Conservation (phyloP, 2,888 invertebrate genomes). For the Limnephilus lunatus region DNA sequence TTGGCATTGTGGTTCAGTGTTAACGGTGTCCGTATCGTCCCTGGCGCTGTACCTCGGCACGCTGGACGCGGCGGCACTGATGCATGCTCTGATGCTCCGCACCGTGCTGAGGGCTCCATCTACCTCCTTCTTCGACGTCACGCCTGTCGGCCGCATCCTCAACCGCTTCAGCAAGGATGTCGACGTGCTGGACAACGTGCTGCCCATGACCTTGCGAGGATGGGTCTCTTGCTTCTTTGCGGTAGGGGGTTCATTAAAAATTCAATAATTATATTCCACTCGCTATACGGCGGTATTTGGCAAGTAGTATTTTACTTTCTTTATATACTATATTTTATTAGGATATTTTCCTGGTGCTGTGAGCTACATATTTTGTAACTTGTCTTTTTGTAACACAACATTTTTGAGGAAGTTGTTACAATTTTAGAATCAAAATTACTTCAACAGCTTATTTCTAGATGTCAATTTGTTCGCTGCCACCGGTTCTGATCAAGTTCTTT, state of each 20-base stretch:
- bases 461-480: neutral
- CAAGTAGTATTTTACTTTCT: neutral
- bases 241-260: constrained; percentile 72
- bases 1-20: constrained; percentile 74
- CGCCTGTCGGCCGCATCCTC: constrained; percentile 87
- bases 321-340: no score
- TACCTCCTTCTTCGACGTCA: constrained; percentile 88
- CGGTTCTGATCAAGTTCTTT: no score
- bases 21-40: constrained; percentile 82
- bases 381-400: neutral
- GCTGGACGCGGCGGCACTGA: constrained; percentile 79
- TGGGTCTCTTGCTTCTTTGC: constrained; percentile 83
- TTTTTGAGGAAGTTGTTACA: neutral
- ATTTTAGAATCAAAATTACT: neutral
- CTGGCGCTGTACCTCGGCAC: constrained; percentile 83
- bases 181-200: constrained; percentile 83
- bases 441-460: neutral
- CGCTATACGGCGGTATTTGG: neutral
- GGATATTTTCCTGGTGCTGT: neutral
- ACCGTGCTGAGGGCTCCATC: constrained; percentile 83
- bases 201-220: constrained; percentile 84
- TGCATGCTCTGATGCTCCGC: constrained; percentile 81
- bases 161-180: constrained; percentile 88
- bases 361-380: neutral
- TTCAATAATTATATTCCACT: neutral